Conservation (phyloP, 2,113 vertebrate species). For the Reinhardtius hippoglossoides region DNA sequence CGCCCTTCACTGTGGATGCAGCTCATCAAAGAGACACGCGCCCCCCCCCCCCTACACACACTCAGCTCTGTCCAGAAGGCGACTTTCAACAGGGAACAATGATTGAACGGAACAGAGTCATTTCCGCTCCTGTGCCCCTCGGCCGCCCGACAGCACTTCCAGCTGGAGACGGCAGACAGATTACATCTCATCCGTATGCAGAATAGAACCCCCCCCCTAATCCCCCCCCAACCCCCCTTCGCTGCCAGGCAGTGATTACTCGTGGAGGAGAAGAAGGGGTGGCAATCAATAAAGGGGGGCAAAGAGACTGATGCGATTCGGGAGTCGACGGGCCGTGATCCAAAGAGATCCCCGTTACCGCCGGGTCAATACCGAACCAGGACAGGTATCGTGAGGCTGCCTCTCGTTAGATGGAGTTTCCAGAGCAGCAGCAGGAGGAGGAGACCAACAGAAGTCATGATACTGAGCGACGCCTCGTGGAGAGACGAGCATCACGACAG, state of each 20-base stretch:
- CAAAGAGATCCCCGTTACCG: conserved; percentile 51
- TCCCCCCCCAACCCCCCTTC: conserved; percentile 36
- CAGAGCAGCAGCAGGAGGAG: too few species aligned
- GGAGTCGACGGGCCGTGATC: conserved; percentile 31
- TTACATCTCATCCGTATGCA: conserved; percentile 73
- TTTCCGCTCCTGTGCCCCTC: conserved; percentile 59
- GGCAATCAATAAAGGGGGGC: conserved; percentile 66
- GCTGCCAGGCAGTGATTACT: conserved; percentile 70
- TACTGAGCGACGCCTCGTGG: not conserved
- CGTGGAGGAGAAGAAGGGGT: conserved; percentile 23
- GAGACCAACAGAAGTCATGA: not conserved
- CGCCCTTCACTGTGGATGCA: conserved; percentile 4
- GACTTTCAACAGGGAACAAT: conserved; percentile 24
- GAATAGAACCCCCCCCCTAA: conserved; percentile 38
- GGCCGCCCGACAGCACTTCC: conserved; percentile 43
- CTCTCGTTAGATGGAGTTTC: too few species aligned
- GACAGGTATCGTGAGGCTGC: too few species aligned
- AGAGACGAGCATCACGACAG: conserved; percentile 11
- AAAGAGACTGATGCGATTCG: conserved; percentile 60
- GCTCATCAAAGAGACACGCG: conserved; percentile 12
- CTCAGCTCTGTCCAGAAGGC: conserved; percentile 29
- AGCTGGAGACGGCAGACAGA: conserved; percentile 66
- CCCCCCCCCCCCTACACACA: not conserved
- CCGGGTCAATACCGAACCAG: conserved; percentile 30
- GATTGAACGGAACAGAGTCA: conserved; percentile 62